Conservation (phyloP, 30 jellyfish, hydroid and myxozoan genomes). For the Chrysaora quinquecirrha region DNA sequence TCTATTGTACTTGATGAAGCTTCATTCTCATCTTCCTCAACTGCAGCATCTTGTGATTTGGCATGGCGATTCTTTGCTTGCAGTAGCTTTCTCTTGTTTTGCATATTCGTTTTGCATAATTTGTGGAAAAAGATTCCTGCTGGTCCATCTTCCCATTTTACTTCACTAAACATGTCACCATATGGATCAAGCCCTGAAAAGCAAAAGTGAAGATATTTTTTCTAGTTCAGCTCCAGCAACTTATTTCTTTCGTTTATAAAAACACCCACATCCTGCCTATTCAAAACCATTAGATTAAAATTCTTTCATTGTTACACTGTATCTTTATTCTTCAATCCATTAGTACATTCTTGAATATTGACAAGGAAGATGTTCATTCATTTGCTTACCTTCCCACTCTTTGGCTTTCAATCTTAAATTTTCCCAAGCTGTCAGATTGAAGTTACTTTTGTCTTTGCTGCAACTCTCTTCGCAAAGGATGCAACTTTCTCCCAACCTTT, state of each 20-base stretch:
- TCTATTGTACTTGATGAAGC: not conserved
- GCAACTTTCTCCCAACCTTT: slow-evolving; percentile 13
- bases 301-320: too few species aligned
- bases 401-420: not conserved
- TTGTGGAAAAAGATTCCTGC: slow-evolving; percentile 13
- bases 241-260: too few species aligned
- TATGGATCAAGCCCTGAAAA: slow-evolving; percentile 14
- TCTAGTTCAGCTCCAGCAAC: too few species aligned
- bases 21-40: not conserved
- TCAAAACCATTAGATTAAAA: too few species aligned
- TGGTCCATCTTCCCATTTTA: slow-evolving; percentile 14
- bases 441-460: slow-evolving; percentile 28
- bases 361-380: not conserved
- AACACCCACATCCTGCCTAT: too few species aligned
- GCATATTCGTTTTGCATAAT: slow-evolving; percentile 15
- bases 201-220: not conserved
- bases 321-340: too few species aligned
- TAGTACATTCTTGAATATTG: not conserved
- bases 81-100: slow-evolving; percentile 6
- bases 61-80: slow-evolving; percentile 14
- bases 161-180: not conserved
- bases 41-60: slow-evolving; percentile 4
- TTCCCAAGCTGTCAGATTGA: slow-evolving; percentile 12
- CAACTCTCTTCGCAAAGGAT: slow-evolving; percentile 33
- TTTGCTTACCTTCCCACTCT: not conserved